Base-by-base conservation (phyloP, 1,140 invertebrate genomes). In the Drosophila tropicalis region DNA sequence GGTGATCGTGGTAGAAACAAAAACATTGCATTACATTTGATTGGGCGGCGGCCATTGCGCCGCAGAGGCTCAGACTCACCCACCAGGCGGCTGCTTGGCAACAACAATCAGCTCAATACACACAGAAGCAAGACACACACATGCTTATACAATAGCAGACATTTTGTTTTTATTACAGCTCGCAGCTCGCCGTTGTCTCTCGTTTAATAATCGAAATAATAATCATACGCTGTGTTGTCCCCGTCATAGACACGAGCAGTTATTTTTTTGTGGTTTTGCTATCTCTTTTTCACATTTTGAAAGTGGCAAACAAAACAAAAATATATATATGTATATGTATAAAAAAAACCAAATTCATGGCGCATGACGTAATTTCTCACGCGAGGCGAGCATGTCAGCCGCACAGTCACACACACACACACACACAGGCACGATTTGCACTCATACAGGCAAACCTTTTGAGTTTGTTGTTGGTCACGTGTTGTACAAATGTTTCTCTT, bases 351-450 rank as follows among this genome's bases (percentile, higher is more conserved):
- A 83, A 87, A 87, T 87, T 87, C 83, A 86, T 87, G 68, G 72
- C 75, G 75, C 83, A 87, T 87, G 83, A 87, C 83, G 83, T 87
- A 87, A 87, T 89, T 71, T 83, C 83, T 87, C 83, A 87, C 83
- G 83, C 84, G 84, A 89, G 64, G 67, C 66, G 71, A 80, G 79
- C 83, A 82, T 87, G 83, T 76, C 83, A 86, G 71, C 69, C 63
- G 69, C 74, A 86, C 61, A 36, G 34, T 36, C 66, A 70, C 67
- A 67, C 51, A 74, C 62, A 78, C 56, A 72, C 66, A 70, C 67
- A 67, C 51, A 74, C 62, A 78, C 56, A 72, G 5, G 25, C 5
- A 34, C 3, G 62, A 62, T 7, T 22, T 36, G 58, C 51, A 68
- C 36, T 64, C 64, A 34, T 32, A 54, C 47, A 22, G 19, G 22